Conservation (phyloP, 2,113 vertebrate genomes). For the Rousettus leschenaultii region DNA sequence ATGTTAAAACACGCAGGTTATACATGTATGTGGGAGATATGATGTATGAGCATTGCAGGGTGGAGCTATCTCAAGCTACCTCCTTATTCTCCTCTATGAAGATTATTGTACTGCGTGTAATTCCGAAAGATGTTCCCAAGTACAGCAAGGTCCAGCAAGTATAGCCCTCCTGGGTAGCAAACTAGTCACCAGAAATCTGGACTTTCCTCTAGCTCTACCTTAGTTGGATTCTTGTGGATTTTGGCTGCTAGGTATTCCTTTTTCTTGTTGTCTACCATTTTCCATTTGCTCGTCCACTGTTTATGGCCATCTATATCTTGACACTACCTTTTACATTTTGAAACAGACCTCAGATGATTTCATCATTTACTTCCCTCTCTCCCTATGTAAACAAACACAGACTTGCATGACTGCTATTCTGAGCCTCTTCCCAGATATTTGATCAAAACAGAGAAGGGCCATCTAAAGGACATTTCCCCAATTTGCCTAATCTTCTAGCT, state of each 20-base stretch:
- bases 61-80: neutral
- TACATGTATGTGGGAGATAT: neutral
- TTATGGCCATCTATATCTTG: neutral
- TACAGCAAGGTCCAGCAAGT: neutral
- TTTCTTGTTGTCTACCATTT: neutral
- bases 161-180: neutral
- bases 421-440: neutral
- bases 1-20: neutral
- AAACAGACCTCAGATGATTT: neutral
- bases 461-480: conserved; percentile 14
- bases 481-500: conserved; percentile 23
- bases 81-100: neutral
- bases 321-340: neutral
- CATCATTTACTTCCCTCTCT: neutral
- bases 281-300: neutral
- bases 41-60: no score
- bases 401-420: neutral
- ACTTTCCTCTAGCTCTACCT: no score
- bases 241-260: neutral
- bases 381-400: neutral
- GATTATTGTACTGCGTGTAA: neutral
- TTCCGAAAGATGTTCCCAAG: neutral
- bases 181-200: neutral
- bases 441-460: conserved; percentile 16
- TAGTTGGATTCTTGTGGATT: neutral